Percentiles rank a stretch among this genome's conserved stretches.
Evolutionary conservation across 2,888 invertebrate species (phyloP).

Genomic region (Agrotis clavis): DNA sequence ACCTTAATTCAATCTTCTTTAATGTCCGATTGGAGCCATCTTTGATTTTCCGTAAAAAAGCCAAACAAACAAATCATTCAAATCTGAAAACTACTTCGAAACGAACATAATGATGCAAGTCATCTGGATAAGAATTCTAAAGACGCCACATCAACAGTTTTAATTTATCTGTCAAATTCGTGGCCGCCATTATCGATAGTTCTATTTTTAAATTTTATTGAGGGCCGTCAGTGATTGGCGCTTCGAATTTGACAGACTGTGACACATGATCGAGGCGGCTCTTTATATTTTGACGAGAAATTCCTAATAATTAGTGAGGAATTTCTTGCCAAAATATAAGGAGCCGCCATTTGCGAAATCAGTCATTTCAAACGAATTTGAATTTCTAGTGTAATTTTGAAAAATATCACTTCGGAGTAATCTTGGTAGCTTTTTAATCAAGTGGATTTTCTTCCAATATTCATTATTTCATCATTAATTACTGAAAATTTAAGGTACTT

Average conservation of each 20-base stretch:
- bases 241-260: conserved; percentile 53
- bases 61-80: conserved; percentile 51
- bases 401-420: conserved; percentile 21
- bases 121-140: conserved; percentile 6
- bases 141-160: conserved; percentile 46
- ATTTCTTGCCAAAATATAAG: conserved; percentile 49
- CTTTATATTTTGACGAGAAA: too few species aligned
- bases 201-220: conserved; percentile 56
- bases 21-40: conserved; percentile 41
- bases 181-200: conserved; percentile 47
- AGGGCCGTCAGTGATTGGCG: conserved; percentile 42
- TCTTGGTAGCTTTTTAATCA: conserved; percentile 3
- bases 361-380: conserved; percentile 44
- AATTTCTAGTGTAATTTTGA: background rate
- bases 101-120: conserved; percentile 32
- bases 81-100: conserved; percentile 18
- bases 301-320: too few species aligned
- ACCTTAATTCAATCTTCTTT: conserved; percentile 39
- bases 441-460: too few species aligned
- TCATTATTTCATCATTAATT: too few species aligned
- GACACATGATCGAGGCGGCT: too few species aligned
- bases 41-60: conserved; percentile 26
- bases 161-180: conserved; percentile 59
- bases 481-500: conserved; percentile 13
- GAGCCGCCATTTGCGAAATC: conserved; percentile 39